Base-by-base conservation (phyloP, 2,888 invertebrate genomes). In the Steinernema carpocapsae region DNA sequence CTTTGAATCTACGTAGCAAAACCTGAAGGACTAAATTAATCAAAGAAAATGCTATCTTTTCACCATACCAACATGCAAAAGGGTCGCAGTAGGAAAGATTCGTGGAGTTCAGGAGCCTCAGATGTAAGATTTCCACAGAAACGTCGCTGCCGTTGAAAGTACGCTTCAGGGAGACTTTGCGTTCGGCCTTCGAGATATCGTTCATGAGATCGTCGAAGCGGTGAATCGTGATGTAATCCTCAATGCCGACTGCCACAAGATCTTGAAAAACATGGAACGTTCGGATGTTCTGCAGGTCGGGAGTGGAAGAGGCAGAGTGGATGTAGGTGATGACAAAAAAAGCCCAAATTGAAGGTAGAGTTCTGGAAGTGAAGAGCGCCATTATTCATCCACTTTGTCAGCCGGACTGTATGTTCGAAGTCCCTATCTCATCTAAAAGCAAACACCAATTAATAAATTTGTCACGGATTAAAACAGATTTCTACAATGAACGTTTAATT, bases 41-140 rank as follows among this genome's bases (percentile, higher is more conserved):
- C 32, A 17, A 6, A 1, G 17, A 12, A 29, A 2, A 12, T 14
- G 64, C 29, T 12, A 26, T 7, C 7, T 19, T 48, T 10, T 4
- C 32, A 70, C 48, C 70, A 32, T 43, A 80, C 79, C 77, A 76
- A 77, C 82, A 82, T n/a, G 72, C 56, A 0, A 56, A 17, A 24
- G 75, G 73, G 64, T 81, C 81, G 51, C 82, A 82, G 72, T 78
- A 82, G 52, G 80, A 79, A 0, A 82, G 24, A 70, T 76, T 77
- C 10, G 78, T 76, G 19, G 77, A 74, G 14, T 79, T 78, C 32
- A 81, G 74, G 45, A 82, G 42, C 70, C 78, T 81, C 48, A 82
- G 73, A 43, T 82, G 81, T 3, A 78, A 26, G 46, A 79, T 77
- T 26, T 75, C 76, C 4, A 71, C 56, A 0, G 77, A 43, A 26